Percentiles rank a stretch among this genome's conserved stretches.
Evolutionary conservation across 2,888 invertebrate genomes (phyloP).

Genomic region (Drosophila yooni): DNA sequence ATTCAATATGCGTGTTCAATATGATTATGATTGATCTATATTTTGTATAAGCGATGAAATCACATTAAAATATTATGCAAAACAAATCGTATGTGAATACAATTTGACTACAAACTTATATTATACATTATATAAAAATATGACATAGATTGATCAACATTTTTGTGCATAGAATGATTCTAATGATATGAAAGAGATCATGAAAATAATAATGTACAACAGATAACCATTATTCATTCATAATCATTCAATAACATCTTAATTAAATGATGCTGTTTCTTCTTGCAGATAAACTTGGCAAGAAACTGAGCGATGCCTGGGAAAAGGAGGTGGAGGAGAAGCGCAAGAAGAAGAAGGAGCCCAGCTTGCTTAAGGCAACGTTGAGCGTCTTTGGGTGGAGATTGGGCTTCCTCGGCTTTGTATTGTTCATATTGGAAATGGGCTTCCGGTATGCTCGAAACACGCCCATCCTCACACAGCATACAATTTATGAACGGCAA

Average conservation of each 20-base stretch:
- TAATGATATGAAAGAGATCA: not conserved
- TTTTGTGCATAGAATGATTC: not conserved
- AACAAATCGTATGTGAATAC: too few species aligned
- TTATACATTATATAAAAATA: too few species aligned
- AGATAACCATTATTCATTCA: not conserved
- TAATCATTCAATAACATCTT: constrained; percentile 2
- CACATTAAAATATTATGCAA: not conserved
- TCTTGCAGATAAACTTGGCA: constrained; percentile 86
- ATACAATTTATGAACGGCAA: constrained; percentile 60
- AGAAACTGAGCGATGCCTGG: constrained; percentile 87
- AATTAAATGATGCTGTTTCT: not conserved
- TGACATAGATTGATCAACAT: too few species aligned
- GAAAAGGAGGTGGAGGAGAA: constrained; percentile 86
- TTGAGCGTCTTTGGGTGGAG: constrained; percentile 87
- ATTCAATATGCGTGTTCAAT: not conserved
- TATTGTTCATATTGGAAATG: constrained; percentile 87
- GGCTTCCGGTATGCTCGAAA: constrained; percentile 85
- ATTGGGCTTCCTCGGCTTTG: constrained; percentile 87
- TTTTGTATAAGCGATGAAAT: not conserved
- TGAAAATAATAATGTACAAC: not conserved
- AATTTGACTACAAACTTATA: too few species aligned
- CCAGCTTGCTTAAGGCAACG: constrained; percentile 85
- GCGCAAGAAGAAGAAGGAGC: constrained; percentile 83
- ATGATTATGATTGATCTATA: not conserved
- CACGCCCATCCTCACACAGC: constrained; percentile 32